phyloP scores from a whole-genome alignment of 2,888 invertebrate genomes.

The Auanema sp. region DNA sequence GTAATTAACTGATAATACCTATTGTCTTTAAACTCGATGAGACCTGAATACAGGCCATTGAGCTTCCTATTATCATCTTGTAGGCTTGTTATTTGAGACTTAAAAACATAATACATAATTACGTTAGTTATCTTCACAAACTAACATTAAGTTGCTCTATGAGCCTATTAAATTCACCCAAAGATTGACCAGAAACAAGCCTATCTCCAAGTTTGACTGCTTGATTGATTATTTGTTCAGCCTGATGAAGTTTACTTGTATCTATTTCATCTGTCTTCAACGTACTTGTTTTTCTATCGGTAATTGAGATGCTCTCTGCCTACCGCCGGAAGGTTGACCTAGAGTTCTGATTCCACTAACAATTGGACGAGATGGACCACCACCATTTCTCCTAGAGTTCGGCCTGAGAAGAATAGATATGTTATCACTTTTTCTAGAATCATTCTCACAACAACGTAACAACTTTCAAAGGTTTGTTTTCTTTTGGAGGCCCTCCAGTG shows the following conservation, averaged over 20 bases:
- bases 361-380: constrained; percentile 12
- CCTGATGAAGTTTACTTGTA: background rate
- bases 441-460: constrained; percentile 17
- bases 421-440: background rate
- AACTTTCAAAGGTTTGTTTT: constrained; percentile 21
- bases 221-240: constrained; percentile 19
- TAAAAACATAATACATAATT: background rate
- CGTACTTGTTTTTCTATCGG: constrained; percentile 21
- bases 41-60: constrained; percentile 13
- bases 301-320: constrained; percentile 13
- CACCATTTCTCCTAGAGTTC: constrained; percentile 16
- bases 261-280: background rate
- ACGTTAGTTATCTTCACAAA: background rate
- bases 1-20: constrained; percentile 4
- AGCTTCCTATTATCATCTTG: constrained; percentile 20
- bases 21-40: constrained; percentile 21
- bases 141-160: constrained; percentile 23
- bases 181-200: constrained; percentile 11
- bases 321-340: background rate
- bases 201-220: constrained; percentile 16
- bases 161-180: constrained; percentile 23
- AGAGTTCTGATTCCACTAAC: constrained; percentile 16
- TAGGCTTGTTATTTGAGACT: constrained; percentile 13
- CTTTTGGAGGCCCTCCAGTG: constrained; percentile 18
- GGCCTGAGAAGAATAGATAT: too few relatives aligned